Percentiles rank a stretch among this genome's conserved stretches.
Evolutionary conservation across 2,797 vertebrate genomes (phyloP).

Genomic region (Falco novaeseelandiae): DNA sequence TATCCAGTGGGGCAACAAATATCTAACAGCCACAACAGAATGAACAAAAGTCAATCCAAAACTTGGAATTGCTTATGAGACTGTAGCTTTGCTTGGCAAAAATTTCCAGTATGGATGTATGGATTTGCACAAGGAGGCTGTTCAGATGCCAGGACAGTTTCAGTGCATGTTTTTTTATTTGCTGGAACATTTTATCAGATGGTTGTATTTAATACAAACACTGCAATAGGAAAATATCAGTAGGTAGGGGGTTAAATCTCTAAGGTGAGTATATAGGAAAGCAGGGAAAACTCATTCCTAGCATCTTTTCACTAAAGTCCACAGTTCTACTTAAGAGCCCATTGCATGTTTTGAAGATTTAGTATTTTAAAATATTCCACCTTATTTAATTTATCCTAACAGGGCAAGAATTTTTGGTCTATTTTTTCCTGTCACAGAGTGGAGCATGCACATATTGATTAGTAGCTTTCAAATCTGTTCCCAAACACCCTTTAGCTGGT

Average conservation of each 20-base stretch:
- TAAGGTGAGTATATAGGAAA: neutral
- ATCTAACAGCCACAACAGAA: neutral
- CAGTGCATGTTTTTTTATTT: neutral
- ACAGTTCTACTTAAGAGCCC: neutral
- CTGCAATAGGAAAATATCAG: neutral
- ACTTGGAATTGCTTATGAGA: neutral
- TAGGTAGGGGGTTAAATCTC: neutral
- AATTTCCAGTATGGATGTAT: neutral
- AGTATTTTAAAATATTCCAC: neutral
- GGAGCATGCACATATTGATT: neutral
- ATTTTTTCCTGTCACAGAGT: neutral
- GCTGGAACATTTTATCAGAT: neutral
- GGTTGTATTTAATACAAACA: neutral
- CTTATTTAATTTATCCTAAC: neutral
- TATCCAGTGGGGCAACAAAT: neutral
- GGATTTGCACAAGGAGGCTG: neutral
- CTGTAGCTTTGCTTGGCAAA: neutral
- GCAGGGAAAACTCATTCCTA: neutral
- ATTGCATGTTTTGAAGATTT: neutral
- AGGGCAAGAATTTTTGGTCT: neutral
- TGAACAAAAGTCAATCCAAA: neutral
- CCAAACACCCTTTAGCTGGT: neutral
- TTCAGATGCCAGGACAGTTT: neutral
- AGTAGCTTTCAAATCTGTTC: neutral
- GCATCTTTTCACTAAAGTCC: neutral